Evolutionary conservation across 2,888 invertebrate species (phyloP).

Genomic region (Morpho helenor): DNA sequence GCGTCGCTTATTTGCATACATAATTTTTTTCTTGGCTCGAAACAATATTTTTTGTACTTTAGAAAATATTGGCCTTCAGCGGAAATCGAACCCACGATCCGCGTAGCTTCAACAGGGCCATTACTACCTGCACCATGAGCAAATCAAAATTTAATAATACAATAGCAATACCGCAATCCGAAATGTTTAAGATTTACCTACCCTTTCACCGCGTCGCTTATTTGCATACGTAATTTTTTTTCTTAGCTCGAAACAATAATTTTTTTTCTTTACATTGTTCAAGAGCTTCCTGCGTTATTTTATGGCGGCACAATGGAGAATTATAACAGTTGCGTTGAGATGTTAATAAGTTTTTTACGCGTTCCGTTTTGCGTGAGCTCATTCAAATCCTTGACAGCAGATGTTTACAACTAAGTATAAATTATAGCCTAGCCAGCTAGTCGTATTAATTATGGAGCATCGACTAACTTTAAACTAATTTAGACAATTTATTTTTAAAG

Average conservation of each 20-base stretch:
- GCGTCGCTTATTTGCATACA: no score
- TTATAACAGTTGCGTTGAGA: slow-evolving; percentile 60
- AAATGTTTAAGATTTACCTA: slow-evolving; percentile 23
- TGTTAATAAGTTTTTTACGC: slow-evolving; percentile 59
- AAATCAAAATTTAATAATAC: no score
- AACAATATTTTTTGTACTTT: no score
- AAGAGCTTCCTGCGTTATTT: slow-evolving; percentile 44
- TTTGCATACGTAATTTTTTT: slow-evolving; percentile 57
- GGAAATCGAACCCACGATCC: no score
- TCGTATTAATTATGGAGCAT: slow-evolving; percentile 14
- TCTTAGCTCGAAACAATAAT: slow-evolving; percentile 40
- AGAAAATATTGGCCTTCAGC: no score
- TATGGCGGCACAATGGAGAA: slow-evolving; percentile 46
- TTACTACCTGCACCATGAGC: no score
- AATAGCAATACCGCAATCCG: slow-evolving; percentile 5
- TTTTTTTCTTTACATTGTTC: slow-evolving; percentile 45
- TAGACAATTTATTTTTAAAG: not conserved
- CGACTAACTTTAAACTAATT: not conserved
- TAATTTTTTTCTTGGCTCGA: no score
- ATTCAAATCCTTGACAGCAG: slow-evolving; percentile 22
- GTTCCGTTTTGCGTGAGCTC: slow-evolving; percentile 13
- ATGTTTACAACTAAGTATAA: slow-evolving; percentile 20
- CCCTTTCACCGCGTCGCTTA: slow-evolving; percentile 36
- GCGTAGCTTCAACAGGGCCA: no score
- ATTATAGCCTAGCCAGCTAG: slow-evolving; percentile 10